Percentiles rank a stretch among this genome's conserved stretches.
Evolutionary conservation across 2,888 invertebrate genomes (phyloP).

Genomic region (Mycogona germanica): DNA sequence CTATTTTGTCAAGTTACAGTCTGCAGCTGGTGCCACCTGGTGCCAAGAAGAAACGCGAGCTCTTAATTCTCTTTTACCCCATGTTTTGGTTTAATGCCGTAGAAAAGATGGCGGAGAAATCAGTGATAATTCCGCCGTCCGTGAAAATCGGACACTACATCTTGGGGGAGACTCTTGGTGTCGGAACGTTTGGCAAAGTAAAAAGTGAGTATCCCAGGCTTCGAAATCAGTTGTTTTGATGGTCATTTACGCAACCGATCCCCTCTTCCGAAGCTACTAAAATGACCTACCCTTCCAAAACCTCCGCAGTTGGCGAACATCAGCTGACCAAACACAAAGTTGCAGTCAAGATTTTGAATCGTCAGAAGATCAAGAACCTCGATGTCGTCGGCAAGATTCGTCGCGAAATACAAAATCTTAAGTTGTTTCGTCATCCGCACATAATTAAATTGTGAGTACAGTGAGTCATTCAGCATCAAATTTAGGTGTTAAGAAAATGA

Average conservation of each 20-base stretch:
- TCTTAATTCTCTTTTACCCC: too few species aligned
- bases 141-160: slow-evolving; percentile 98
- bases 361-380: slow-evolving; percentile 96
- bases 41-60: too few species aligned
- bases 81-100: too few species aligned
- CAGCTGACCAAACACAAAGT: slow-evolving; percentile 96
- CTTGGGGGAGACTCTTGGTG: slow-evolving; percentile 82
- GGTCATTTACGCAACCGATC: not conserved
- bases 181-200: slow-evolving; percentile 98
- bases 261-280: too few species aligned
- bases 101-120: too few species aligned
- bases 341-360: slow-evolving; percentile 94
- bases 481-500: too few species aligned
- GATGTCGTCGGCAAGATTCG: slow-evolving; percentile 99
- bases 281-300: too few species aligned
- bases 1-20: too few species aligned
- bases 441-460: slow-evolving; percentile 77
- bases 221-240: not conserved
- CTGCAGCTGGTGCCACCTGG: too few species aligned
- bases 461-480: slow-evolving; percentile 3
- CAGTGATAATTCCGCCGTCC: too few species aligned
- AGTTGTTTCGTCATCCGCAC: slow-evolving; percentile 98
- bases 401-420: slow-evolving; percentile 96
- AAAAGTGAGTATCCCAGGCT: slow-evolving; percentile 51
- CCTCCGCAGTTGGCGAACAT: slow-evolving; percentile 83